Percentiles rank a stretch among this genome's conserved stretches.
Conservation (phyloP, 2,888 invertebrate genomes). For the Drosophila recens region DNA sequence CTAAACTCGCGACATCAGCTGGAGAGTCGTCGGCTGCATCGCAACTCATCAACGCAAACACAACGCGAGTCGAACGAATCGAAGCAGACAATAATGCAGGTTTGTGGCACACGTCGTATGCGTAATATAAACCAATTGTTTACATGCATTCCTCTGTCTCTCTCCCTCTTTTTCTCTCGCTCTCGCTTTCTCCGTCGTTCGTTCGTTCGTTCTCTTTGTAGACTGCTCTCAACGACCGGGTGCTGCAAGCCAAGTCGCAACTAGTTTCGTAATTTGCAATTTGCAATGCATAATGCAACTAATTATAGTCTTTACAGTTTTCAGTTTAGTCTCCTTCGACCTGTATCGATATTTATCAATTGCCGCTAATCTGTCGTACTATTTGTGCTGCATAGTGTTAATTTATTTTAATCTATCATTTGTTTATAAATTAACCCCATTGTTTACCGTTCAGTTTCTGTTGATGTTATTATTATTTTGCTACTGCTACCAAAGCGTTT, state of each 20-base stretch:
- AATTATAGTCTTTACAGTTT: slow-evolving; percentile 39
- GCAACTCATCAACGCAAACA: slow-evolving; percentile 86
- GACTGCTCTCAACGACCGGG: slow-evolving; percentile 83
- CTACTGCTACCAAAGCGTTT: slow-evolving; percentile 55
- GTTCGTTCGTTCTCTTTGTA: slow-evolving; percentile 48
- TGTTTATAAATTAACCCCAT: slow-evolving; percentile 12
- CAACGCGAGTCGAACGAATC: slow-evolving; percentile 86
- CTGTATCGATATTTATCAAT: slow-evolving; percentile 40
- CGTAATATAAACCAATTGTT: slow-evolving; percentile 25
- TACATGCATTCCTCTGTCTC: background rate
- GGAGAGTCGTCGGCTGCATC: slow-evolving; percentile 74
- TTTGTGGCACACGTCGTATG: slow-evolving; percentile 62
- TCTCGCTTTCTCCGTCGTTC: background rate
- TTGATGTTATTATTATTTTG: slow-evolving; percentile 11
- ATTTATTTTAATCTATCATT: slow-evolving; percentile 50
- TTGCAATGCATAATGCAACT: slow-evolving; percentile 43
- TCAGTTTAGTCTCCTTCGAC: slow-evolving; percentile 12
- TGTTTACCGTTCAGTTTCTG: slow-evolving; percentile 9
- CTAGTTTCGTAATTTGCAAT: slow-evolving; percentile 54
- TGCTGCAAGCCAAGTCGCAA: slow-evolving; percentile 54
- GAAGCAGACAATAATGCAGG: slow-evolving; percentile 86
- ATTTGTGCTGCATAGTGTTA: slow-evolving; percentile 45
- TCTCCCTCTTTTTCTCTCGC: slow-evolving; percentile 1
- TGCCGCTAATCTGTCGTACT: slow-evolving; percentile 21
- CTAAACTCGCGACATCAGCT: slow-evolving; percentile 85